phyloP scores from a whole-genome alignment of 2,113 vertebrate species.

The Paracanthobrama guichenoti region DNA sequence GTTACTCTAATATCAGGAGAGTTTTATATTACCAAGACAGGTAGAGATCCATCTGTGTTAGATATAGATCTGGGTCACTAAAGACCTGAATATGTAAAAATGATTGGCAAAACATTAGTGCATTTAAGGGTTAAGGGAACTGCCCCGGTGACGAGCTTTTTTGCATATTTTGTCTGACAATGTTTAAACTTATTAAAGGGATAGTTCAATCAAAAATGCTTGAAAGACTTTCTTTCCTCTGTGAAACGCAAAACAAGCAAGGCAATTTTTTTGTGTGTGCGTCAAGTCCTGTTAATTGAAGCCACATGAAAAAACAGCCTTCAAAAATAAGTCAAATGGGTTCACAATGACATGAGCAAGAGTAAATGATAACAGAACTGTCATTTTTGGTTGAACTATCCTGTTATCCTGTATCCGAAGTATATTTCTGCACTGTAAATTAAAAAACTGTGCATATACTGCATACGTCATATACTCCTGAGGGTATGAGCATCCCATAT shows the following conservation, averaged over 20 bases:
- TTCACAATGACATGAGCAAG: not conserved
- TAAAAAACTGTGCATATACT: not conserved
- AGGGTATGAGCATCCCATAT: slow-evolving; percentile 3
- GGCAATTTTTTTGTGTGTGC: not conserved
- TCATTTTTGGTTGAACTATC: not conserved
- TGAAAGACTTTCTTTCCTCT: not conserved
- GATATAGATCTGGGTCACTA: too few species aligned
- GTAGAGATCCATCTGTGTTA: too few species aligned
- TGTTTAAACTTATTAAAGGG: not conserved
- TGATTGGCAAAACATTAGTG: too few species aligned
- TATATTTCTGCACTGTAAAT: slow-evolving; percentile 16
- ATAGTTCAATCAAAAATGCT: too few species aligned
- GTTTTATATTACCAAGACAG: too few species aligned
- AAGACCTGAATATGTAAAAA: too few species aligned
- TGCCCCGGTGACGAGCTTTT: too few species aligned
- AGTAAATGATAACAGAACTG: not conserved
- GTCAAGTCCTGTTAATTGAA: not conserved
- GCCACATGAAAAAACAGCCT: not conserved
- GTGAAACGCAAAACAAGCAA: not conserved
- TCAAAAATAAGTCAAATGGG: not conserved
- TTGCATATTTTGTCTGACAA: not conserved
- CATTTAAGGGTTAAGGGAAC: too few species aligned
- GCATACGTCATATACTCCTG: not conserved
- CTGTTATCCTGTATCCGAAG: not conserved
- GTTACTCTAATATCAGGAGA: too few species aligned